A percentile compares a stretch with the other conserved stretches of the same genome.
phyloP scores from a whole-genome alignment of 2,888 invertebrate genomes.

The Drosophila longiperda region DNA sequence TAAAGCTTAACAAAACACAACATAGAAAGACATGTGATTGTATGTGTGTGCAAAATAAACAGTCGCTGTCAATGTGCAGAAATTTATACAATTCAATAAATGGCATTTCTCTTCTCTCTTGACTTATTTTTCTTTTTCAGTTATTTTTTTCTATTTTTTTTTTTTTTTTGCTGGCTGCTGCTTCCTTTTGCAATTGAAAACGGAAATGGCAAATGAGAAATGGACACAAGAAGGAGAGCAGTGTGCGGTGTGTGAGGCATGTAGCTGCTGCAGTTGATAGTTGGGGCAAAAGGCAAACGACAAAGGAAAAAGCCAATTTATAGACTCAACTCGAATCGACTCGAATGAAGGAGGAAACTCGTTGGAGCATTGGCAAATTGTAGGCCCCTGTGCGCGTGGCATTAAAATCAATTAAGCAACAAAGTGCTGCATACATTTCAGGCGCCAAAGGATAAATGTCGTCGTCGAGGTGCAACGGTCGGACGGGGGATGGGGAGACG shows the following conservation, averaged over 20 bases:
- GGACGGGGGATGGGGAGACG: background rate
- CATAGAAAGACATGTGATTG: constrained; percentile 22
- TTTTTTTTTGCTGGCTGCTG: constrained; percentile 21
- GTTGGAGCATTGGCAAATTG: constrained; percentile 46
- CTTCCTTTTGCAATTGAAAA: constrained; percentile 69
- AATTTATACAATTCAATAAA: constrained; percentile 83
- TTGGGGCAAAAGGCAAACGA: constrained; percentile 23
- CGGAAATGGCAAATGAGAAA: constrained; percentile 72
- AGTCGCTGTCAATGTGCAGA: constrained; percentile 73
- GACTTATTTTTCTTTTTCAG: constrained; percentile 30
- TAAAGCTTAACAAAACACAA: constrained; percentile 71
- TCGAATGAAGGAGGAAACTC: constrained; percentile 24
- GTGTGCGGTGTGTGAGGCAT: constrained; percentile 18
- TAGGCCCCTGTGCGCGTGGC: constrained; percentile 60
- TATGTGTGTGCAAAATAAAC: constrained; percentile 70
- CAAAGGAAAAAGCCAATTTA: constrained; percentile 77
- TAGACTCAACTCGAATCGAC: constrained; percentile 48
- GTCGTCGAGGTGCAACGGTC: constrained; percentile 40
- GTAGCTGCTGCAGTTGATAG: constrained; percentile 43
- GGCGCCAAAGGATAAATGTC: constrained; percentile 71
- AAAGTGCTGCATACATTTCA: constrained; percentile 74
- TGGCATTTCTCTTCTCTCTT: constrained; percentile 62
- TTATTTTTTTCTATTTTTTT: background rate
- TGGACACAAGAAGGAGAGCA: constrained; percentile 22
- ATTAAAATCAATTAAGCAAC: constrained; percentile 82